Evolutionary conservation across 2,113 vertebrate genomes (phyloP).

Genomic region (Ardeotis arabs): DNA sequence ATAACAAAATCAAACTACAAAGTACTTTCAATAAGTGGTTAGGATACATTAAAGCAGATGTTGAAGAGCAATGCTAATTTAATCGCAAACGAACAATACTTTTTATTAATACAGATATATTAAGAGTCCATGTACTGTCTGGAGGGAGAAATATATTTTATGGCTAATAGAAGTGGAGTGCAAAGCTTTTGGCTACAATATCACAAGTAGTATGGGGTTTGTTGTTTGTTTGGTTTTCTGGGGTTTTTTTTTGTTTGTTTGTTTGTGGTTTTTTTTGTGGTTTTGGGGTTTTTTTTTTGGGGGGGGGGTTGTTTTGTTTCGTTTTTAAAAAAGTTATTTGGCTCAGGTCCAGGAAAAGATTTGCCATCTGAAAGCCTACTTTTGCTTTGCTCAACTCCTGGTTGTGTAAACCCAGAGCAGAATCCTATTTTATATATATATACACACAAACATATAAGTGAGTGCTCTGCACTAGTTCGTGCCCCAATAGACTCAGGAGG

Average conservation of each 20-base stretch:
- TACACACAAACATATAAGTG: too few species aligned
- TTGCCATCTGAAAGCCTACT: not conserved
- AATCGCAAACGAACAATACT: not conserved
- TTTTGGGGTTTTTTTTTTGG: too few species aligned
- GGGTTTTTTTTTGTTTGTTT: too few species aligned
- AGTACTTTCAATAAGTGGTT: not conserved
- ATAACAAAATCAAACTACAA: slow-evolving; percentile 11
- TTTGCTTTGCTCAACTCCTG: not conserved
- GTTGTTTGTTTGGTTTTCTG: too few species aligned
- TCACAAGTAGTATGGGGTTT: not conserved
- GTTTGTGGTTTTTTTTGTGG: too few species aligned
- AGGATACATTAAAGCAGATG: not conserved
- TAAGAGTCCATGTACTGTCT: not conserved
- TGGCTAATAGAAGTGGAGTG: not conserved
- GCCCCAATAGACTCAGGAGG: rapidly evolving
- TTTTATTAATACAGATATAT: not conserved
- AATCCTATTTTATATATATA: too few species aligned
- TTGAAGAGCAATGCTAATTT: not conserved
- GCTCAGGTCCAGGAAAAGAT: not conserved
- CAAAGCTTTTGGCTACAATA: not conserved
- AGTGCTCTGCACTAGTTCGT: not conserved
- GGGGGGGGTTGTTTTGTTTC: too few species aligned
- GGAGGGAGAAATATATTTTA: not conserved
- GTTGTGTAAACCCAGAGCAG: not conserved
- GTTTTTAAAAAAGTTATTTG: not conserved